phyloP scores from a whole-genome alignment of 2,797 vertebrate species.

The Smutsia temminckii region DNA sequence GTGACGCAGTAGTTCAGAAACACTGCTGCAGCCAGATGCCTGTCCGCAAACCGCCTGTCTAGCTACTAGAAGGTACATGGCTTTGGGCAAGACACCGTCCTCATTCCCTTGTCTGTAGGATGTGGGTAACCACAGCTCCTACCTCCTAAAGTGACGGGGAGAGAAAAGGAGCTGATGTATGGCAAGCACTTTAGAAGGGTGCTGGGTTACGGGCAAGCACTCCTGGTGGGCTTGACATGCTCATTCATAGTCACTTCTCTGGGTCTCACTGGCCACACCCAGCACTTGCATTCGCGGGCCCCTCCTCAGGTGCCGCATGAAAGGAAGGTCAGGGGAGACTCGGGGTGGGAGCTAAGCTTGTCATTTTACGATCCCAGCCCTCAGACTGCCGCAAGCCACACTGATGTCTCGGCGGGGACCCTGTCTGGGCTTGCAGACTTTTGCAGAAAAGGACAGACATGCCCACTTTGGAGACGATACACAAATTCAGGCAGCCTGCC shows the following conservation, averaged over 20 bases:
- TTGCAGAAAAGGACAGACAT: constrained; percentile 61
- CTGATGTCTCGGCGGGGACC: constrained; percentile 61
- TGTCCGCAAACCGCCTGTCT: background rate
- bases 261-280: background rate
- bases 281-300: constrained; percentile 45
- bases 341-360: constrained; percentile 15
- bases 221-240: fast-evolving
- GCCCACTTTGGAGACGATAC: constrained; percentile 59
- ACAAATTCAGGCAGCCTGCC: constrained; percentile 52
- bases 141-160: background rate
- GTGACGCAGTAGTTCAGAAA: background rate
- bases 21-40: background rate
- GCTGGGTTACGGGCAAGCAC: background rate
- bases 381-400: constrained; percentile 70
- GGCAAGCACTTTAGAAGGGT: background rate
- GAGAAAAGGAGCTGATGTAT: fast-evolving
- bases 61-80: background rate
- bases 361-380: constrained; percentile 50
- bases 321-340: constrained; percentile 54
- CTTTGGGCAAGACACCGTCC: background rate
- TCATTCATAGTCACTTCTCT: background rate
- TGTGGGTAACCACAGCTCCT: background rate
- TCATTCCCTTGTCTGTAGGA: background rate
- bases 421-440: constrained; percentile 84
- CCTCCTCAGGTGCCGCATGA: background rate